A percentile compares a stretch with the other conserved stretches of the same genome.
Evolutionary conservation across 2,797 vertebrate species (phyloP).

Genomic region (Paramormyrops hopkinsi): DNA sequence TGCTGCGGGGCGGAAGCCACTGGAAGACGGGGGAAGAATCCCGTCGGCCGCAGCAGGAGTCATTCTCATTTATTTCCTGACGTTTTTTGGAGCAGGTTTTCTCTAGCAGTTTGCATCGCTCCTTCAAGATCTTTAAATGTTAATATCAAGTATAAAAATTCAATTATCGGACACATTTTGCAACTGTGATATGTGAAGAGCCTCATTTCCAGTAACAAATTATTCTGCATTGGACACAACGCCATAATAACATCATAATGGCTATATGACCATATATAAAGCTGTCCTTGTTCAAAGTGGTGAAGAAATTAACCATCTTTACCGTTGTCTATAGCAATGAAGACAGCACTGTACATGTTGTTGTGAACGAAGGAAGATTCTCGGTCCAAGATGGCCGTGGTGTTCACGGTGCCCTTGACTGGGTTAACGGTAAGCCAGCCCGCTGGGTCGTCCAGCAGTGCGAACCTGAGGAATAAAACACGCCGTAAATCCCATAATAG

Average conservation of each 20-base stretch:
- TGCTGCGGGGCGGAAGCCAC: neutral
- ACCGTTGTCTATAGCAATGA: slow-evolving; percentile 91
- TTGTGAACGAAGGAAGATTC: slow-evolving; percentile 82
- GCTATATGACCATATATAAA: neutral
- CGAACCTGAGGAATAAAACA: slow-evolving; percentile 63
- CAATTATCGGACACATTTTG: neutral
- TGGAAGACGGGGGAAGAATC: neutral
- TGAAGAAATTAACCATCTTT: slow-evolving; percentile 36
- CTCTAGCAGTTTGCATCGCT: neutral
- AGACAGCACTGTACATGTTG: slow-evolving; percentile 82
- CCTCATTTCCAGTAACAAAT: neutral
- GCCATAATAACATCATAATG: neutral
- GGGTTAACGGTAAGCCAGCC: slow-evolving; percentile 89
- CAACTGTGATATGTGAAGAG: neutral
- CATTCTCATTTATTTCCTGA: neutral
- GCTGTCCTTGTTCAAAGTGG: neutral
- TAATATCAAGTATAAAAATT: neutral
- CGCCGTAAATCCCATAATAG: neutral
- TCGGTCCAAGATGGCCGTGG: slow-evolving; percentile 77
- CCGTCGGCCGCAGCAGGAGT: neutral
- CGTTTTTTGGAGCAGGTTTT: neutral
- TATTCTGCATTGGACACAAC: neutral
- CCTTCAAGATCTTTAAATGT: neutral
- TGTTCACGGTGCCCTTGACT: slow-evolving; percentile 85
- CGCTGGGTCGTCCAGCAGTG: slow-evolving; percentile 81